These are phyloP conservation scores for Agrochola lychnidis DNA, from an alignment of 2,888 invertebrate species.

Conservation along the genomic window DNA sequence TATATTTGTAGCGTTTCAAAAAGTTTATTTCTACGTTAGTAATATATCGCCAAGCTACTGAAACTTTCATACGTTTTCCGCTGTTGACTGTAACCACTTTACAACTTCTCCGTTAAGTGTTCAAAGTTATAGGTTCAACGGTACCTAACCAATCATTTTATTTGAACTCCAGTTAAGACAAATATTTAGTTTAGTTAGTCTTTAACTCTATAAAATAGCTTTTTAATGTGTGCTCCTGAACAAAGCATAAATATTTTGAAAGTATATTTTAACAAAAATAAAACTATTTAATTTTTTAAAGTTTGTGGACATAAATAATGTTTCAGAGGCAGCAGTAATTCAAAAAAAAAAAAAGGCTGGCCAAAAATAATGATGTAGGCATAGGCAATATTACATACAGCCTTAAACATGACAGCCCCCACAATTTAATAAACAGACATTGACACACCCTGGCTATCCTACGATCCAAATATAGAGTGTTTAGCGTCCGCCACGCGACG, in stretches of 20 bases:
- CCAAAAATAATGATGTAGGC: conserved; percentile 16
- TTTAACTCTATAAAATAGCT: neutral
- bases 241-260: no score
- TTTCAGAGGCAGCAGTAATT: neutral
- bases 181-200: no score
- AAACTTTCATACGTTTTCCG: conserved; percentile 22
- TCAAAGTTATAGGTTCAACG: conserved; percentile 3
- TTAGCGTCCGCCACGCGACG: conserved; percentile 74
- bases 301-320: neutral
- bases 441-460: conserved; percentile 75
- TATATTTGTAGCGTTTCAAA: conserved; percentile 1
- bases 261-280: no score
- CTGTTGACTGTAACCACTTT: neutral
- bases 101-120: conserved; percentile 20
- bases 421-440: conserved; percentile 68
- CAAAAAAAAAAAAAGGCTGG: neutral
- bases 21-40: neutral
- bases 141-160: neutral
- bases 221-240: neutral
- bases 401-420: conserved; percentile 57
- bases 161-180: neutral
- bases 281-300: neutral
- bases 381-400: conserved; percentile 23
- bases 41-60: neutral
- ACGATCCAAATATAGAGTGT: conserved; percentile 81